Evolutionary conservation across 1,140 invertebrate species (phyloP).

Genomic region (Phymorhynchus buccinoides): DNA sequence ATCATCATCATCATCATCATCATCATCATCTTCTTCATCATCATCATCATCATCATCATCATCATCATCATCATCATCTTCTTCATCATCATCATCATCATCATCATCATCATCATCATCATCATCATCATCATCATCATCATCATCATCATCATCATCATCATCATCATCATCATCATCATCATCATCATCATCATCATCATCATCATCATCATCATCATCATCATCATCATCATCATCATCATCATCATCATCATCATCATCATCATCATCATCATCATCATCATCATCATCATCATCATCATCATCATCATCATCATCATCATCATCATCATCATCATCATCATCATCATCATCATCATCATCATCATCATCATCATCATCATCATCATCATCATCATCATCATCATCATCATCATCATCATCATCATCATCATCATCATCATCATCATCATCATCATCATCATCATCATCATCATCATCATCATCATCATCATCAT

Average conservation of each 20-base stretch:
- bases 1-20: background rate
- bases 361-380: no score
- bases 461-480: constrained; percentile 38
- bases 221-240: constrained; percentile 43
- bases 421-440: constrained; percentile 37
- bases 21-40: background rate
- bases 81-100: constrained; percentile 22
- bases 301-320: no score
- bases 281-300: background rate
- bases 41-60: background rate
- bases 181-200: constrained; percentile 37
- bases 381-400: background rate
- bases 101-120: constrained; percentile 20
- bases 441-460: constrained; percentile 37
- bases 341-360: background rate
- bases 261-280: constrained; percentile 32
- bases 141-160: constrained; percentile 38
- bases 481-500: background rate
- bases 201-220: constrained; percentile 40
- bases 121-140: constrained; percentile 39
- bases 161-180: constrained; percentile 34
- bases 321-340: no score
- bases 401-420: constrained; percentile 28
- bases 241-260: constrained; percentile 32
- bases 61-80: constrained; percentile 33